Evolutionary conservation across 2,797 vertebrate genomes (phyloP), one percentile per base, ranked within the genome.

Genomic region (Enteromius fasciolatus): DNA sequence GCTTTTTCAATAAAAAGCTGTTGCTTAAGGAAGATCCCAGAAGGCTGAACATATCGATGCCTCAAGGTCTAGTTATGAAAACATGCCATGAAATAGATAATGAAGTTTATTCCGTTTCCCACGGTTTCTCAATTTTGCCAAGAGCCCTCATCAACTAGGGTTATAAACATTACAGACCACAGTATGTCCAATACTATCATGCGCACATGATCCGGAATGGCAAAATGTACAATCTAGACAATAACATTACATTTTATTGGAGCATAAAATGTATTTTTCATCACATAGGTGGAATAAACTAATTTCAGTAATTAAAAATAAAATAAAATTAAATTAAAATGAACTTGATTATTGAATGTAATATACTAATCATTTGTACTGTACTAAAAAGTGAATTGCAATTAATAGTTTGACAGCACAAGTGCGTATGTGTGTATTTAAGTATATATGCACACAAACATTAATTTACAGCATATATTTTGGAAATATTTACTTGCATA

Each of bases 51-150:
- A 18, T 28, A 75, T 59, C 3, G 0, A 57, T 25, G 67, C 67
- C 46, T 33, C 36, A 66, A 67, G 44, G 25, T 18, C 57, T 46
- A 76, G n/a, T 46, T 76, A 44, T 76, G 57, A 61, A 76, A 63
- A 46, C 61, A 18, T 17, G 8, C 33, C 23, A 46, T 63, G 23
- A 76, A 57, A 57, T 11, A 3, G 10, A 63, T 44, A 59, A n/a
- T 9, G 17, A 41, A 76, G n/a, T 63, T 61, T 76, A 46, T 28
- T 44, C 8, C 11, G 1, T 5, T 39, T 17, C 41, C 14, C 52
- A 59, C 9, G 0, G 1, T 44, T 28, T 61, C 9, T 31, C 10
- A 0, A 25, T 46, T 63, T 46, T 75, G 31, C 3, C 12, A 54
- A 36, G 28, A 50, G 20, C 18, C 6, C 31, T 36, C 23, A 36